Evolutionary conservation across 2,888 invertebrate species (phyloP), one percentile per base, ranked within the genome.

Genomic region (Xylota sylvarum): DNA sequence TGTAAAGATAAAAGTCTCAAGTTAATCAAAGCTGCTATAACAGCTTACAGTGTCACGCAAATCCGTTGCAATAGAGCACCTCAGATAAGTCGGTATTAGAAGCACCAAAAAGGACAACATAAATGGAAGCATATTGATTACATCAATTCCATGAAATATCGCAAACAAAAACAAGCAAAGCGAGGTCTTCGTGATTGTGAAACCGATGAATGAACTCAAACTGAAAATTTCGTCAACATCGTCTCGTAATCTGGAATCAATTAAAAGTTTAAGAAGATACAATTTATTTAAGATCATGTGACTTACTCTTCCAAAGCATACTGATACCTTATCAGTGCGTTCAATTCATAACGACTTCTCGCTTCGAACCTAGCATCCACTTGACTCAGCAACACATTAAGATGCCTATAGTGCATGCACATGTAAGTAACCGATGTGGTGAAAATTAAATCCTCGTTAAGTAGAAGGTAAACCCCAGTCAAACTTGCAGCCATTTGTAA

Each of bases 341-440:
- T 55, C 5, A 81, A 14, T 1, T 65, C 7, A 2, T 17, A 12
- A 5, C 10, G 9, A 19, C 10, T 46, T 52, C 1, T 9, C 0
- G 12, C 1, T 12, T 37, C 74, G 1, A 30, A n/a, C 12, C 32
- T 43, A 7, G 67, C 73, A 48, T 81, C 80, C 6, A 81, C n/a
- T 46, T 74, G 43, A 3, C 55, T 43, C n/a, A 74, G 2, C 1
- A n/a, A 6, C 0, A 52, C 9, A 5, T 52, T 30, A 10, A 81
- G 30, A 30, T 62, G 46, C 19, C 27, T 17, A 67, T 81, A 81
- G 52, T 81, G 52, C 74, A 81, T 81, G 10, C 80, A 74, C 10
- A 81, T 27, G 19, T 81, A 74, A 5, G 65, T 27, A 0, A 69
- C 62, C 0, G 50, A 60, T 0, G 62, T 46, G 5, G 56, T 50